Evolutionary conservation across 2,113 vertebrate species (phyloP).

Genomic region (Pituophis catenifer): DNA sequence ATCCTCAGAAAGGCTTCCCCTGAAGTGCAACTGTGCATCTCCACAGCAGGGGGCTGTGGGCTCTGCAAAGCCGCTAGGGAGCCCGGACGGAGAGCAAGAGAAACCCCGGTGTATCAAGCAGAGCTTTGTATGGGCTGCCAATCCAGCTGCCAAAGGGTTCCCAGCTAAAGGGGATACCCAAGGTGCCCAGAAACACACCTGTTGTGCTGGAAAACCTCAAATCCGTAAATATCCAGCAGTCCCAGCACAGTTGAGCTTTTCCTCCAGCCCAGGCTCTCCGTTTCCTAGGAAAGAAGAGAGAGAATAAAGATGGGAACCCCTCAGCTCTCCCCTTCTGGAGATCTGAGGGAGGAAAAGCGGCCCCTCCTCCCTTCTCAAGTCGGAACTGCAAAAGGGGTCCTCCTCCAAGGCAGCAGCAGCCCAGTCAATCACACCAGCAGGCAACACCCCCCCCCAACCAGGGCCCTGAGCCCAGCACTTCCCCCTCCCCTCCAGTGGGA

Average conservation of each 20-base stretch:
- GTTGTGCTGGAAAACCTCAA: constrained; percentile 97
- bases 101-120: neutral
- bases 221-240: constrained; percentile 95
- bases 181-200: constrained; percentile 71
- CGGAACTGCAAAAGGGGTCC: neutral
- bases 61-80: neutral
- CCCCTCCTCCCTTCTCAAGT: neutral
- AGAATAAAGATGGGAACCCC: rapidly evolving
- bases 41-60: neutral
- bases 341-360: too few relatives aligned
- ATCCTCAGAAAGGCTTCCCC: neutral
- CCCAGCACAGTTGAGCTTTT: constrained; percentile 87
- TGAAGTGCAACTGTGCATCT: neutral
- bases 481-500: neutral
- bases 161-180: neutral
- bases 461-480: neutral
- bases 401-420: neutral
- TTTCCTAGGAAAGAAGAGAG: constrained; percentile 71
- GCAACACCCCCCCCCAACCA: too few relatives aligned
- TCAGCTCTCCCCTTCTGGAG: neutral
- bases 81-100: neutral
- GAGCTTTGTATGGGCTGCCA: neutral
- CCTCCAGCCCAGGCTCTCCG: constrained; percentile 78
- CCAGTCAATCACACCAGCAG: neutral
- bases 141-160: neutral